These are phyloP conservation scores for Lepidocyrtoides sp. DNA, from an alignment of 2,888 invertebrate genomes.

Conservation along the genomic window DNA sequence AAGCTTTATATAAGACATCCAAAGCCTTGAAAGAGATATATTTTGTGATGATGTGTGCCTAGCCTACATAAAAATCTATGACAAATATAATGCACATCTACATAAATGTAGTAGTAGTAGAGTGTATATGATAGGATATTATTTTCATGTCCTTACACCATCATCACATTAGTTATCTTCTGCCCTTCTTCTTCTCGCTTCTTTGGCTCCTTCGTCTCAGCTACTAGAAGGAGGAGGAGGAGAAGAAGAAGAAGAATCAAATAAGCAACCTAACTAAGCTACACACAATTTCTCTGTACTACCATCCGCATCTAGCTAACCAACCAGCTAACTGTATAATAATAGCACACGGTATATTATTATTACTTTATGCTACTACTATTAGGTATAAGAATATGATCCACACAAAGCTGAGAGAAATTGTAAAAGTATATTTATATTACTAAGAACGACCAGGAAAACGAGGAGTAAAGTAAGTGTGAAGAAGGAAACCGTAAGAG, in stretches of 20 bases:
- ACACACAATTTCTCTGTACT: background rate
- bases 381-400: background rate
- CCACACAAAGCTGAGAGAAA: constrained; percentile 21
- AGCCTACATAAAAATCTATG: too few species aligned
- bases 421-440: constrained; percentile 47
- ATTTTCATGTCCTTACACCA: constrained; percentile 79
- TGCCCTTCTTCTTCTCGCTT: constrained; percentile 73
- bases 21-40: background rate
- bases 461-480: constrained; percentile 78
- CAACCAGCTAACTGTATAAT: constrained; percentile 18
- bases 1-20: constrained; percentile 10
- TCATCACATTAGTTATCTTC: constrained; percentile 82
- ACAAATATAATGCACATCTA: background rate
- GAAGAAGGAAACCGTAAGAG: constrained; percentile 84
- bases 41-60: background rate
- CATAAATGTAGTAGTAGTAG: constrained; percentile 8
- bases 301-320: background rate
- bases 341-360: background rate
- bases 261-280: constrained; percentile 73
- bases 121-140: constrained; percentile 54
- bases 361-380: background rate
- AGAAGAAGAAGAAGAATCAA: constrained; percentile 61
- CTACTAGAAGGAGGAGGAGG: too few species aligned
- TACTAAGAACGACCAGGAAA: constrained; percentile 43
- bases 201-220: constrained; percentile 59